phyloP scores from a whole-genome alignment of 2,797 vertebrate species.

The Heteromormyrus szaboi region DNA sequence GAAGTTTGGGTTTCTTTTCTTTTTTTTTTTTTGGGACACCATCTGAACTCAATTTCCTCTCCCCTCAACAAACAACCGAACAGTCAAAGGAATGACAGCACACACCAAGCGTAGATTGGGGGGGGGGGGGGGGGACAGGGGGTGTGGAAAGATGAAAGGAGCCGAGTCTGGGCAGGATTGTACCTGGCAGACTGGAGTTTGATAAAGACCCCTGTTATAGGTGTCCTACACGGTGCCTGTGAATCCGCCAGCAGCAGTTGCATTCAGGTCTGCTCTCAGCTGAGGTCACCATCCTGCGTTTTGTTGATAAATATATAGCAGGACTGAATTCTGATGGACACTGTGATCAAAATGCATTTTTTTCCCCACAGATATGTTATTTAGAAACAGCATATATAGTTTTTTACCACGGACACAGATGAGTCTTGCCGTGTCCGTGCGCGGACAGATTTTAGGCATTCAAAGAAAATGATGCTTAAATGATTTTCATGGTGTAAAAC shows the following conservation, averaged over 20 bases:
- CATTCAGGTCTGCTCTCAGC: not conserved
- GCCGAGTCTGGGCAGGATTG: not conserved
- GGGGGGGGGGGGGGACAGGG: slow-evolving; percentile 53
- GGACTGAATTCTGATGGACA: not conserved
- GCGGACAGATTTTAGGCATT: not conserved
- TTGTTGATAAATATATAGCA: not conserved
- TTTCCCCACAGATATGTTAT: not conserved
- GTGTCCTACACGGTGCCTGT: not conserved
- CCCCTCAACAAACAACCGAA: slow-evolving; percentile 34
- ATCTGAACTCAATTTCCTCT: slow-evolving; percentile 65
- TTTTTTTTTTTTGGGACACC: slow-evolving; percentile 26
- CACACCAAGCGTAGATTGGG: slow-evolving; percentile 41
- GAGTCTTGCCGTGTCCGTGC: not conserved
- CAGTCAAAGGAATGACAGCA: slow-evolving; percentile 19
- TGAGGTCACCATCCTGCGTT: not conserved
- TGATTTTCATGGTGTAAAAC: not conserved
- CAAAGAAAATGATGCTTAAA: not conserved
- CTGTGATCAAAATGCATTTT: not conserved
- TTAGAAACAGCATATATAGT: not conserved
- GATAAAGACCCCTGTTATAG: not conserved
- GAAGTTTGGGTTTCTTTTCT: slow-evolving; percentile 24
- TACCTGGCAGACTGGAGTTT: not conserved
- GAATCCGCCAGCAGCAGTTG: not conserved
- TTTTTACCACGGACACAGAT: not conserved
- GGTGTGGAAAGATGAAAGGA: slow-evolving; percentile 49